Percentiles rank a stretch among this genome's conserved stretches.
phyloP scores from a whole-genome alignment of 2,888 invertebrate species.

The Xanthorhoe spadicearia region DNA sequence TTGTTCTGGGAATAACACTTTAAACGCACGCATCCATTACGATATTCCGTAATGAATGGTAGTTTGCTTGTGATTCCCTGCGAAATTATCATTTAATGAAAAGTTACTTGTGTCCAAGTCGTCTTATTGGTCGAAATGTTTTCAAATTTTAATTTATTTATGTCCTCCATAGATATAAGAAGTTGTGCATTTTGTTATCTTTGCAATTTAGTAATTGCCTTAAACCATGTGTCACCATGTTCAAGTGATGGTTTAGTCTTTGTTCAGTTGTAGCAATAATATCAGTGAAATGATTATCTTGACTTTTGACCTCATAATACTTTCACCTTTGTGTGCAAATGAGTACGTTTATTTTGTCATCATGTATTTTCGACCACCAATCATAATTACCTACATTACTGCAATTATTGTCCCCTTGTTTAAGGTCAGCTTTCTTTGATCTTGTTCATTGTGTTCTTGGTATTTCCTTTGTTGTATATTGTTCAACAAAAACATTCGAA shows the following conservation, averaged over 20 bases:
- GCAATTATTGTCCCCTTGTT: constrained; percentile 19
- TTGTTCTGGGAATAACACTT: constrained; percentile 33
- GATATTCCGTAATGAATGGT: constrained; percentile 27
- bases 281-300: constrained; percentile 1
- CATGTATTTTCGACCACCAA: constrained; percentile 33
- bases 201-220: not conserved
- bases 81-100: constrained; percentile 26
- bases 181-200: not conserved
- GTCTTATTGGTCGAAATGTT: not conserved
- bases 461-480: not conserved
- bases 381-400: constrained; percentile 26
- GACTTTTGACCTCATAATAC: constrained; percentile 16
- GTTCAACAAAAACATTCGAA: not conserved
- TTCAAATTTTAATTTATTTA: not conserved
- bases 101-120: not conserved
- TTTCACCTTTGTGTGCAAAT: constrained; percentile 29
- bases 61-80: constrained; percentile 23
- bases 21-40: constrained; percentile 33
- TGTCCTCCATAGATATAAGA: not conserved
- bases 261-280: not conserved
- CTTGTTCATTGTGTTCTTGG: not conserved
- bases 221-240: not conserved
- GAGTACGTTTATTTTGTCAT: constrained; percentile 32
- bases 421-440: constrained; percentile 20
- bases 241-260: not conserved